These are phyloP conservation scores for Habroteleia sp. DNA, from an alignment of 2,888 invertebrate genomes.

Conservation along the genomic window DNA sequence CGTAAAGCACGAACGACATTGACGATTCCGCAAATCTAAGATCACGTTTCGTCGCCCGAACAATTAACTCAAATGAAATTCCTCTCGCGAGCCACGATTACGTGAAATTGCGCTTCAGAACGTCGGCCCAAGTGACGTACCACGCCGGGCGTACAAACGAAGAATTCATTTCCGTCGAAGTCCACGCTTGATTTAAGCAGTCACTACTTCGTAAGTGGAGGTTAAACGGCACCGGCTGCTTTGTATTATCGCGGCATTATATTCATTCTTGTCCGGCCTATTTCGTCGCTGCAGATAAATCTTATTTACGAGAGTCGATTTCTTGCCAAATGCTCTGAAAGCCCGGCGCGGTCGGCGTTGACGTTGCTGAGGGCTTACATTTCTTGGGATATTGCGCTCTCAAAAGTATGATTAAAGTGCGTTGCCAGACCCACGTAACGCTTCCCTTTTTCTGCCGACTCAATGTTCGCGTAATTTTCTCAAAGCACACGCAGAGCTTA, in stretches of 20 bases:
- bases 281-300: conserved; percentile 58
- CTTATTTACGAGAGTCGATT: conserved; percentile 64
- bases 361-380: conserved; percentile 40
- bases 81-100: conserved; percentile 26
- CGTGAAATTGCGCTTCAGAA: conserved; percentile 24
- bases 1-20: conserved; percentile 8
- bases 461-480: too few relatives aligned
- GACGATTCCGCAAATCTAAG: conserved; percentile 25
- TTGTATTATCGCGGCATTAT: conserved; percentile 60
- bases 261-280: conserved; percentile 59
- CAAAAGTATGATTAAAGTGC: conserved; percentile 50
- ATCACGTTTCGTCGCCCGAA: conserved; percentile 33
- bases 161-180: conserved; percentile 29
- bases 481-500: too few relatives aligned
- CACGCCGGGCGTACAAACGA: conserved; percentile 4
- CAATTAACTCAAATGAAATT: conserved; percentile 46
- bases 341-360: conserved; percentile 39
- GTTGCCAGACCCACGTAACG: too few relatives aligned
- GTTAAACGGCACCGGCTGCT: conserved; percentile 54
- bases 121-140: conserved; percentile 15
- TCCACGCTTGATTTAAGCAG: conserved; percentile 23
- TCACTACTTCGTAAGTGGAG: conserved; percentile 25
- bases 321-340: conserved; percentile 65
- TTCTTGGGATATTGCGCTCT: conserved; percentile 39
- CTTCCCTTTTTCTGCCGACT: too few relatives aligned